phyloP scores from a whole-genome alignment of 1,140 invertebrate genomes.

The Neomicropteryx cornuta region DNA sequence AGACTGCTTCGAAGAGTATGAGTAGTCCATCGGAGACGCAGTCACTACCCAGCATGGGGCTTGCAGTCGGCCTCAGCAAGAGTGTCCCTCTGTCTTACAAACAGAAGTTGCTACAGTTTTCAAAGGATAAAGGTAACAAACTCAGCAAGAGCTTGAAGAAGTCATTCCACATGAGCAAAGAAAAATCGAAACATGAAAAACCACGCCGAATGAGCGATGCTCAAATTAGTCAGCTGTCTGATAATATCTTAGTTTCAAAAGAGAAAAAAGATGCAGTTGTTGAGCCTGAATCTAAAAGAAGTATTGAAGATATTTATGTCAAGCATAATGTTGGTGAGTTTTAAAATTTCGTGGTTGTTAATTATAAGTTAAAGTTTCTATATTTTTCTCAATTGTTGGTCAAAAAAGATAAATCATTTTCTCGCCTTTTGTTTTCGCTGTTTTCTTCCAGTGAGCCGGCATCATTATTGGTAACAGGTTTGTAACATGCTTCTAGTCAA shows the following conservation, averaged over 20 bases:
- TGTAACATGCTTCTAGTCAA: too few relatives aligned
- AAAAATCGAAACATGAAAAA: slow-evolving; percentile 29
- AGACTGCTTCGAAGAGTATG: slow-evolving; percentile 40
- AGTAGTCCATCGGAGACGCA: slow-evolving; percentile 17
- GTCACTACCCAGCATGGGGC: slow-evolving; percentile 16
- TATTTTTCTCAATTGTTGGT: too few relatives aligned
- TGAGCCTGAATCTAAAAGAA: slow-evolving; percentile 24
- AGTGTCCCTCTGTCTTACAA: slow-evolving; percentile 39
- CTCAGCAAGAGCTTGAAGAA: slow-evolving; percentile 37
- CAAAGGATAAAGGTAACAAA: slow-evolving; percentile 35
- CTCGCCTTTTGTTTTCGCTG: too few relatives aligned
- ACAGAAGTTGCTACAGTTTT: slow-evolving; percentile 37
- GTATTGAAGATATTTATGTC: too few relatives aligned
- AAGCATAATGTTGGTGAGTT: too few relatives aligned
- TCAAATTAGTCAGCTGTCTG: too few relatives aligned
- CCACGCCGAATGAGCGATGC: slow-evolving; percentile 34
- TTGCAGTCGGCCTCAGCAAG: slow-evolving; percentile 29
- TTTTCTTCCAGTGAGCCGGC: too few relatives aligned
- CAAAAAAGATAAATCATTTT: too few relatives aligned
- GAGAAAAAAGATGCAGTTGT: slow-evolving; percentile 32
- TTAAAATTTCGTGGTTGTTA: too few relatives aligned
- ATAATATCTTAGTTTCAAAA: slow-evolving; percentile 25
- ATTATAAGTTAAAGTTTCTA: too few relatives aligned
- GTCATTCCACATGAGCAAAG: slow-evolving; percentile 34
- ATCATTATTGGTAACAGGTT: too few relatives aligned